These are phyloP conservation scores for Montipora cactus DNA, from an alignment of 64 coral and sea anemone genomes.

Conservation along the genomic window DNA sequence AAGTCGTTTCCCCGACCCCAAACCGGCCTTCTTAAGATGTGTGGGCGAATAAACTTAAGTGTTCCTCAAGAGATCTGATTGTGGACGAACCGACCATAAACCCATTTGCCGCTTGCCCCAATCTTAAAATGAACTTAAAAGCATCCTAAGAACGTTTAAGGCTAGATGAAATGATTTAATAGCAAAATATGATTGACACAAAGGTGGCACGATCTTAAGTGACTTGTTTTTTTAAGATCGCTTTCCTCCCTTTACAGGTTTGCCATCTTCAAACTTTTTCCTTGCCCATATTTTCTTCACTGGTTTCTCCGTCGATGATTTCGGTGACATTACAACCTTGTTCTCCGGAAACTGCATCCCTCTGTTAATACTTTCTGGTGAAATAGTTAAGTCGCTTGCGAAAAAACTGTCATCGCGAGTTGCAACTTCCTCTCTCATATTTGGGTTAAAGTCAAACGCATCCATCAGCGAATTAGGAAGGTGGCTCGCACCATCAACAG, in stretches of 20 bases:
- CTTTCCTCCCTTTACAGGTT: constrained; percentile 24
- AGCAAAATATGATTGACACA: no score
- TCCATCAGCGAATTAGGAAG: not conserved
- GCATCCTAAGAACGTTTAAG: no score
- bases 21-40: no score
- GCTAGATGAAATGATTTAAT: no score
- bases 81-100: no score
- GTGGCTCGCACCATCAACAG: not conserved
- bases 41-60: no score
- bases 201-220: no score
- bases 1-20: no score
- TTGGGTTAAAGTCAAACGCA: not conserved
- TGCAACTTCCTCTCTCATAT: not conserved
- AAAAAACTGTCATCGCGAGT: not conserved
- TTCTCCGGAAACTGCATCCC: not conserved
- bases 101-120: no score
- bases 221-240: not conserved
- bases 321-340: not conserved
- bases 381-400: not conserved
- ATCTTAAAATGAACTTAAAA: no score
- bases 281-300: constrained; percentile 30
- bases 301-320: not conserved
- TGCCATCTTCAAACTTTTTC: constrained; percentile 21
- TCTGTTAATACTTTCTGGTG: no score
- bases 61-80: no score